Conservation (phyloP, 2,888 invertebrate genomes). For the Anthoptus insignis region DNA sequence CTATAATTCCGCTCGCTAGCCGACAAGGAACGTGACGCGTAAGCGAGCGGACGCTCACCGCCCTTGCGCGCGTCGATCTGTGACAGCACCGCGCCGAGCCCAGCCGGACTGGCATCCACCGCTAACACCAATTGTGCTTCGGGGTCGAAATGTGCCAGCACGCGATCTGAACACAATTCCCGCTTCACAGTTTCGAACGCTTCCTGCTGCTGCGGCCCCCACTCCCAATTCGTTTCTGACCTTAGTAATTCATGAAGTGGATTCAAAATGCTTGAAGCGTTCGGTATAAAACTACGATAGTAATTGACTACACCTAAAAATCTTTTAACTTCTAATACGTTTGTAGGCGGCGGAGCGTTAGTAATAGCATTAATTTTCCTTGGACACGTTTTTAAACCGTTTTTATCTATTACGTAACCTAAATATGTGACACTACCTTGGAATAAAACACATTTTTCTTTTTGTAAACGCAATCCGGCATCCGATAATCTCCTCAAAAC, state of each 20-base stretch:
- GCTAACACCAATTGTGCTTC: constrained; percentile 31
- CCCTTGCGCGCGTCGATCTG: constrained; percentile 22
- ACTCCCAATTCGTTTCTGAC: constrained; percentile 28
- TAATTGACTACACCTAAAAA: constrained; percentile 43
- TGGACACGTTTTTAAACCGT: constrained; percentile 31
- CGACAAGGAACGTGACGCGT: constrained; percentile 38
- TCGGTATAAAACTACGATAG: constrained; percentile 40
- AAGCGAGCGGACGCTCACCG: constrained; percentile 36
- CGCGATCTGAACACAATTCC: constrained; percentile 36
- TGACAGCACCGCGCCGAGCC: constrained; percentile 39
- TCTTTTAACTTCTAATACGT: constrained; percentile 31
- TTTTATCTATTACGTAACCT: constrained; percentile 36
- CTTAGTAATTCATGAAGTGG: constrained; percentile 38
- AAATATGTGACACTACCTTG: constrained; percentile 31
- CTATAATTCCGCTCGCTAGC: constrained; percentile 39
- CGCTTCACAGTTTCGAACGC: constrained; percentile 4
- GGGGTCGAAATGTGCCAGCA: constrained; percentile 42
- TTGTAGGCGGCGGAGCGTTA: constrained; percentile 30
- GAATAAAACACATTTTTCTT: constrained; percentile 35
- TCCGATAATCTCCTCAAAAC: constrained; percentile 23
- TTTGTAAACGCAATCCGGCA: constrained; percentile 27
- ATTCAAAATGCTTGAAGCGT: constrained; percentile 32
- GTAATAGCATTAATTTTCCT: constrained; percentile 39
- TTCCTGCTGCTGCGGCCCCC: constrained; percentile 18
- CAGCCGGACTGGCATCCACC: constrained; percentile 39